Percentiles rank a stretch among this genome's conserved stretches.
These are phyloP conservation scores for Mesaphorura yosii DNA, from an alignment of 1,140 invertebrate species.

Conservation along the genomic window DNA sequence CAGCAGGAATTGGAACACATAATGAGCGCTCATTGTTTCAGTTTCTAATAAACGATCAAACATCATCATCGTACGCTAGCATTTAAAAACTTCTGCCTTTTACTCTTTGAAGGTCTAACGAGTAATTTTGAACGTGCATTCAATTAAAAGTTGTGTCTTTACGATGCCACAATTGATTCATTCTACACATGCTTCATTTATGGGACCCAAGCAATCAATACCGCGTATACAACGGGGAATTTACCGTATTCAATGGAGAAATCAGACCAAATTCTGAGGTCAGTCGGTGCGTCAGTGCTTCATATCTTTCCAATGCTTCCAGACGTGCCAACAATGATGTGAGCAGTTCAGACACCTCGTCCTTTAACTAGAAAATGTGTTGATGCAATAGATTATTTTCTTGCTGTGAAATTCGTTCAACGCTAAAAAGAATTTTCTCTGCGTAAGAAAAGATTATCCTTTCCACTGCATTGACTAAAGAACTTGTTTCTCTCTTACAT, in stretches of 20 bases:
- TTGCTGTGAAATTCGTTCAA: too few species aligned
- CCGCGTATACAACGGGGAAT: not conserved
- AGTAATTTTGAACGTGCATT: not conserved
- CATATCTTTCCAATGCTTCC: constrained; percentile 72
- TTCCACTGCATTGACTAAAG: too few species aligned
- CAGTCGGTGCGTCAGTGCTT: constrained; percentile 57
- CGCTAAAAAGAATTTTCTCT: too few species aligned
- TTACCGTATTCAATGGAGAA: not conserved
- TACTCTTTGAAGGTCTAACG: too few species aligned
- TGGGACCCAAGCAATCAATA: not conserved
- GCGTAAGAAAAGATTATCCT: too few species aligned
- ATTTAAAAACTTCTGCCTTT: too few species aligned
- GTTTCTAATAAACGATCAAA: too few species aligned
- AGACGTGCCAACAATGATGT: constrained; percentile 72
- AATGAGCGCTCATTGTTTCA: too few species aligned
- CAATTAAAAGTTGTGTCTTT: not conserved
- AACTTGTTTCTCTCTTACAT: too few species aligned
- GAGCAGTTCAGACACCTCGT: constrained; percentile 67
- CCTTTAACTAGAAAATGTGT: constrained; percentile 44
- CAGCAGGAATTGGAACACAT: too few species aligned
- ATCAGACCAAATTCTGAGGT: constrained; percentile 15
- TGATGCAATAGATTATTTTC: too few species aligned
- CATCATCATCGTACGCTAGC: too few species aligned
- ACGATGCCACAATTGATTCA: not conserved
- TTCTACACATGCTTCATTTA: not conserved